These are phyloP conservation scores for Platycheirus rosarum DNA, from an alignment of 2,888 invertebrate species.

Conservation along the genomic window DNA sequence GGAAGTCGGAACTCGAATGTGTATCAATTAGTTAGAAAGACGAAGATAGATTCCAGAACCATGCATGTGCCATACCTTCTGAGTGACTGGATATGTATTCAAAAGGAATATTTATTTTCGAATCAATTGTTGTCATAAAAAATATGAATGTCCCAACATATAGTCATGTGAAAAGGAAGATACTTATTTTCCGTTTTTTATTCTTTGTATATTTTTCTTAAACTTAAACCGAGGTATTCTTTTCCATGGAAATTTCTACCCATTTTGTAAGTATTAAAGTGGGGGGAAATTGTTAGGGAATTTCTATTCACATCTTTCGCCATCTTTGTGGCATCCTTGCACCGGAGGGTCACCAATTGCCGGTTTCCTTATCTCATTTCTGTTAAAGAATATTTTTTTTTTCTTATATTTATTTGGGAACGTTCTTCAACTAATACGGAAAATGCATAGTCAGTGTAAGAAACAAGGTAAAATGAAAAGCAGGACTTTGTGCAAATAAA, in stretches of 20 bases:
- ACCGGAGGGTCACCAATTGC: slow-evolving; percentile 46
- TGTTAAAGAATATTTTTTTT: slow-evolving; percentile 17
- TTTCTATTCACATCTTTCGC: slow-evolving; percentile 4
- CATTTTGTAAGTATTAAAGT: slow-evolving; percentile 10
- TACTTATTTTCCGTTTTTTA: slow-evolving; percentile 20
- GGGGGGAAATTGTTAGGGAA: slow-evolving; percentile 14
- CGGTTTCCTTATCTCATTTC: slow-evolving; percentile 42
- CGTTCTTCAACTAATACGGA: not conserved
- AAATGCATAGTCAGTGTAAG: not conserved
- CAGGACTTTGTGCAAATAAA: slow-evolving; percentile 6
- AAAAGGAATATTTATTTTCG: slow-evolving; percentile 34
- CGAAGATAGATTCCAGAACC: slow-evolving; percentile 4
- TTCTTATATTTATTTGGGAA: not conserved
- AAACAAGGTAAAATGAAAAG: slow-evolving; percentile 2
- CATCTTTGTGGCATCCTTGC: slow-evolving; percentile 16
- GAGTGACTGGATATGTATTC: slow-evolving; percentile 60
- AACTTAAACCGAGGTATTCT: not conserved
- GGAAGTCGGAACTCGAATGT: not conserved
- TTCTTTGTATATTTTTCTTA: slow-evolving; percentile 6
- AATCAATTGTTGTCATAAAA: slow-evolving; percentile 49
- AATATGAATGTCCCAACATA: too few relatives aligned
- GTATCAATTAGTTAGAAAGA: slow-evolving; percentile 44
- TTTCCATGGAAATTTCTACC: not conserved
- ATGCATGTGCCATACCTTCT: not conserved
- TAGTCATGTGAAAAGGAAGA: slow-evolving; percentile 37